Evolutionary conservation across 2,888 invertebrate species (phyloP).

Genomic region (Dynastes grantii): DNA sequence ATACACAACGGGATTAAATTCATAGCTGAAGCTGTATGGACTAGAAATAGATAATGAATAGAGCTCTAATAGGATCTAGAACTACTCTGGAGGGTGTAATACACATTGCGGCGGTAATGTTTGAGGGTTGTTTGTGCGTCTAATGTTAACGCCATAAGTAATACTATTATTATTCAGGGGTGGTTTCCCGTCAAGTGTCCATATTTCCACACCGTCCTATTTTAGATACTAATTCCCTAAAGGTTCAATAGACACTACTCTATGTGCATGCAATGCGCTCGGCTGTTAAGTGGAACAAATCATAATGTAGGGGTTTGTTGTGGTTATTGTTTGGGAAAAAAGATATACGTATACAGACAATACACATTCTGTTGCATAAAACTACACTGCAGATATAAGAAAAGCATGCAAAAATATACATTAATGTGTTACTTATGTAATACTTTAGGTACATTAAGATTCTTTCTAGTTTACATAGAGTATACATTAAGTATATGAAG

Average conservation of each 20-base stretch:
- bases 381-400: too few species aligned
- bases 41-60: slow-evolving; percentile 41
- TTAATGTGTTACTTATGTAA: too few species aligned
- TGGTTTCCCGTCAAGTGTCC: slow-evolving; percentile 50
- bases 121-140: slow-evolving; percentile 46
- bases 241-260: slow-evolving; percentile 26
- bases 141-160: slow-evolving; percentile 47
- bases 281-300: slow-evolving; percentile 29
- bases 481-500: too few species aligned
- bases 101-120: slow-evolving; percentile 33
- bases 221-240: slow-evolving; percentile 45
- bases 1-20: slow-evolving; percentile 28
- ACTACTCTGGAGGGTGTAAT: slow-evolving; percentile 27
- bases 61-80: slow-evolving; percentile 24
- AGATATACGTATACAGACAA: not conserved
- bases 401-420: too few species aligned
- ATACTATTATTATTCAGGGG: slow-evolving; percentile 46
- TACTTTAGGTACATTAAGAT: too few species aligned
- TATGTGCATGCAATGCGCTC: not conserved
- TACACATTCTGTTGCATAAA: not conserved
- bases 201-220: slow-evolving; percentile 42
- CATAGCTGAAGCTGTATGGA: not conserved
- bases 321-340: slow-evolving; percentile 17
- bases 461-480: too few species aligned
- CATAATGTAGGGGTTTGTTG: slow-evolving; percentile 21